Base-by-base conservation (phyloP, 2,888 invertebrate species). In the Torymus aiolomorphi region DNA sequence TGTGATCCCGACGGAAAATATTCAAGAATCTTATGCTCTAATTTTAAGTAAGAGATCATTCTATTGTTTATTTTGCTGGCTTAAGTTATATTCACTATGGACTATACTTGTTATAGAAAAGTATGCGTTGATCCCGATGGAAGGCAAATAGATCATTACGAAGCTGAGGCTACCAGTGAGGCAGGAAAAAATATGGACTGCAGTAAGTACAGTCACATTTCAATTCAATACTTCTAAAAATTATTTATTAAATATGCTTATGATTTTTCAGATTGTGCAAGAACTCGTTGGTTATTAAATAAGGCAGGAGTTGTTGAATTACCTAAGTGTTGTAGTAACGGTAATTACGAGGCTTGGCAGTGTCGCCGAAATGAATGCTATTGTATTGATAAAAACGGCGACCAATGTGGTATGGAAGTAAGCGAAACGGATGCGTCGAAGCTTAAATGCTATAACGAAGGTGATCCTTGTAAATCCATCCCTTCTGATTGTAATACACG, bases 341-440 rank as follows among this genome's bases (percentile, higher is more conserved):
- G 95, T 14, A 94, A 94, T 87, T 95, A 93, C 86, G 90, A 93
- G 71, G 84, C 86, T 4, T 90, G 93, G 67, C 94, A 95, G 85
- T 94, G 94, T 85, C 91, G 93, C 10, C 91, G 93, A 1, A 93
- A 93, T 0, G 83, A 89, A 51, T 95, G 94, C 84, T 92, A 92
- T 59, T 95, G 95, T 85, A 94, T 95, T 0, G 93, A 95, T 85
- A 82, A 86, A 0, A 91, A 94, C 84, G 95, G 94, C 0, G 88
- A 92, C 67, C 94, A 94, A 87, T 85, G 88, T 0, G 90, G 89
- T 4, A 82, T 73, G 59, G 92, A 92, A 83, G 84, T 86, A 0
- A 84, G 87, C 14, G 24, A 76, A n/a, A 42, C 42, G 42, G 62
- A 83, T 8, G n/a, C 76, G 16, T 56, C 66, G 8, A 62, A 78